Base-by-base conservation (phyloP, 2,888 invertebrate genomes). In the Eristalis intricaria region DNA sequence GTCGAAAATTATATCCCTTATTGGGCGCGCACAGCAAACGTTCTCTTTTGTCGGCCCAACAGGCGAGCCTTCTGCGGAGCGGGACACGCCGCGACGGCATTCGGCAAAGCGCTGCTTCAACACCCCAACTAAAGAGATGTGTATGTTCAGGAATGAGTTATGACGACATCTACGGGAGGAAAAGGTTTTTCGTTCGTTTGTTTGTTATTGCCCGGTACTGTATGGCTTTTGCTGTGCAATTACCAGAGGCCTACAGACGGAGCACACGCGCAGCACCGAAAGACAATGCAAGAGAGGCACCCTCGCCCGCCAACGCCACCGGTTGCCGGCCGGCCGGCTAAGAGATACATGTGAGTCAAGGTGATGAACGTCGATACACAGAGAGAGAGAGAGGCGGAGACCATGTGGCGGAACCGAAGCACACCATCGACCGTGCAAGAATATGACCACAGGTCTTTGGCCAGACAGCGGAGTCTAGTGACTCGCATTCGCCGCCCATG, bases 121-220 rank as follows among this genome's bases (percentile, higher is more conserved):
- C 79, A 68, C 69, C 73, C 84, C 68, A 63, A 65, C 50, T 15
- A 26, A n/a, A 84, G 50, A 79, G 84, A 87, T 87, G 80, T 79
- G 83, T n/a, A n/a, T 80, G 75, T 84, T 68, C 63, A 70, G 69
- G 69, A 79, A 84, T 87, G 84, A 87, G 87, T 84, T 87, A 87
- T 87, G 83, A 84, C 75, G 82, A 82, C 86, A 82, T 38, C 56
- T 64, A 69, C 69, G 43, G 66, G 71, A 64, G 81, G 76, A 61
- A 29, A 68, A 43, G 60, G 68, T 43, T 58, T 26, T 38, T 68
- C 23, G 19, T 61, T 22, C 23, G 64, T 43, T 58, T 26, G 26
- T 71, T 38, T 63, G 4, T 40, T 40, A 22, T 29, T 75, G 15
- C 22, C 66, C 4, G 22, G 78, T 65, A 40, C 78, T 70, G 61